Percentiles rank a stretch among this genome's conserved stretches.
Evolutionary conservation across 2,888 invertebrate genomes (phyloP).

Genomic region (Pyralis farinalis): DNA sequence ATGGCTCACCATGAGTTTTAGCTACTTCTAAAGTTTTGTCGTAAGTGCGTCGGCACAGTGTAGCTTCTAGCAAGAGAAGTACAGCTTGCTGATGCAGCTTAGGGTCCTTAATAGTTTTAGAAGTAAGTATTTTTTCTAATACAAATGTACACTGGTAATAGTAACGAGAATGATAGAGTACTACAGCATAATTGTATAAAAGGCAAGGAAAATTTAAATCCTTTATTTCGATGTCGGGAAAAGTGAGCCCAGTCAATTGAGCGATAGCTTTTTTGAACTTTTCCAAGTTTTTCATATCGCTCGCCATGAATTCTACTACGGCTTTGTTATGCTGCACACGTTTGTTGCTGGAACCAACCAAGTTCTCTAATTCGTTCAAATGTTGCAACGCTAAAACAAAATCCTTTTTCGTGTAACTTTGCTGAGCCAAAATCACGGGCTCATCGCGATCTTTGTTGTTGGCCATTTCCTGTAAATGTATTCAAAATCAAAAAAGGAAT

Average conservation of each 20-base stretch:
- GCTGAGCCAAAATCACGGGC: slow-evolving; percentile 80
- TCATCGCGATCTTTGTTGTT: slow-evolving; percentile 63
- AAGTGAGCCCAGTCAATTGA: slow-evolving; percentile 78
- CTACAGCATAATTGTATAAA: slow-evolving; percentile 89
- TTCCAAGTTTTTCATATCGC: slow-evolving; percentile 87
- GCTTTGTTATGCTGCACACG: slow-evolving; percentile 92
- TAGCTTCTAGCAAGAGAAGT: slow-evolving; percentile 62
- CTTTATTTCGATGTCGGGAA: slow-evolving; percentile 62
- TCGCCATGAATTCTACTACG: slow-evolving; percentile 89
- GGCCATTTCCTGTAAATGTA: too few species aligned
- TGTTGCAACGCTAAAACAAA: slow-evolving; percentile 81
- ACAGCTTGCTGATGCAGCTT: slow-evolving; percentile 58
- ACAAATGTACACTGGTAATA: slow-evolving; percentile 83
- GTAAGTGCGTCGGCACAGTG: slow-evolving; percentile 64
- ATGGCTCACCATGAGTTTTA: slow-evolving; percentile 51
- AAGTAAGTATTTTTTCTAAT: slow-evolving; percentile 57
- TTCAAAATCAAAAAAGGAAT: too few species aligned
- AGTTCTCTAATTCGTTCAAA: slow-evolving; percentile 83
- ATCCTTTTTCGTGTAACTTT: slow-evolving; percentile 84
- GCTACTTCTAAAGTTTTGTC: slow-evolving; percentile 64
- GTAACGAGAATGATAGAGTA: slow-evolving; percentile 88
- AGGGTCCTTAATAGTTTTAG: slow-evolving; percentile 57
- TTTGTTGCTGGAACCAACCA: slow-evolving; percentile 83
- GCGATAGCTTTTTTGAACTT: slow-evolving; percentile 85
- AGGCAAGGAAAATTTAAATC: slow-evolving; percentile 63